A percentile compares a stretch with the other conserved stretches of the same genome.
phyloP scores from a whole-genome alignment of 2,888 invertebrate species.

The Brachyopa scutellaris region DNA sequence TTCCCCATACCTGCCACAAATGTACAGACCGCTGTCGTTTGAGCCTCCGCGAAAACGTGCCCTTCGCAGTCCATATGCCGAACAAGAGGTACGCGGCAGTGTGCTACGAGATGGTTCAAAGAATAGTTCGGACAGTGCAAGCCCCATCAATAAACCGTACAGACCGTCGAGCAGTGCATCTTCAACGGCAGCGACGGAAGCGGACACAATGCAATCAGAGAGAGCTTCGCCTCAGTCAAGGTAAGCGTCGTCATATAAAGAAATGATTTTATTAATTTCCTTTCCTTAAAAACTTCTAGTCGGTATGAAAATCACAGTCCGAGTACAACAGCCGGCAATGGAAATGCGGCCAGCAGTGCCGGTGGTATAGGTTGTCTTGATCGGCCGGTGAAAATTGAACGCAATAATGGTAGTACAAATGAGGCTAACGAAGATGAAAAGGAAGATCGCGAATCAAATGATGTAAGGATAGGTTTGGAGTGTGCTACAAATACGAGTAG shows the following conservation, averaged over 20 bases:
- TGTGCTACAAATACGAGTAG: constrained; percentile 73
- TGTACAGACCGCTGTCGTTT: constrained; percentile 81
- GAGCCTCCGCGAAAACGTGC: constrained; percentile 84
- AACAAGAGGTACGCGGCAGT: constrained; percentile 84
- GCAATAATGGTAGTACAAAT: constrained; percentile 81
- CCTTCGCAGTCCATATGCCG: constrained; percentile 83
- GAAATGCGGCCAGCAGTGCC: constrained; percentile 75
- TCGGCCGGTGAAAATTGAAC: constrained; percentile 80
- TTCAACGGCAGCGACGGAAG: constrained; percentile 82
- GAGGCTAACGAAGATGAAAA: constrained; percentile 81
- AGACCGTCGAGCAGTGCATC: constrained; percentile 82
- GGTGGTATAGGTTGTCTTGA: constrained; percentile 76
- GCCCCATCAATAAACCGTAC: constrained; percentile 82
- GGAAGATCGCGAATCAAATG: constrained; percentile 81
- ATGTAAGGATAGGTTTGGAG: constrained; percentile 77
- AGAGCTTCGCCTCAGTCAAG: constrained; percentile 82
- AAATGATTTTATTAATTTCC: not conserved
- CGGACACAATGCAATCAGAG: constrained; percentile 82
- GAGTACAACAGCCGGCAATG: constrained; percentile 80
- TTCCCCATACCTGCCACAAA: constrained; percentile 81
- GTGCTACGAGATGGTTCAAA: constrained; percentile 85
- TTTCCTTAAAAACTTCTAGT: too few species aligned
- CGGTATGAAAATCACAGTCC: constrained; percentile 82
- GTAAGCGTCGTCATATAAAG: too few species aligned
- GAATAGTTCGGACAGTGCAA: constrained; percentile 82